Percentiles rank a stretch among this genome's conserved stretches.
Evolutionary conservation across 2,888 invertebrate species (phyloP).

Genomic region (Neuroscelio doddi): DNA sequence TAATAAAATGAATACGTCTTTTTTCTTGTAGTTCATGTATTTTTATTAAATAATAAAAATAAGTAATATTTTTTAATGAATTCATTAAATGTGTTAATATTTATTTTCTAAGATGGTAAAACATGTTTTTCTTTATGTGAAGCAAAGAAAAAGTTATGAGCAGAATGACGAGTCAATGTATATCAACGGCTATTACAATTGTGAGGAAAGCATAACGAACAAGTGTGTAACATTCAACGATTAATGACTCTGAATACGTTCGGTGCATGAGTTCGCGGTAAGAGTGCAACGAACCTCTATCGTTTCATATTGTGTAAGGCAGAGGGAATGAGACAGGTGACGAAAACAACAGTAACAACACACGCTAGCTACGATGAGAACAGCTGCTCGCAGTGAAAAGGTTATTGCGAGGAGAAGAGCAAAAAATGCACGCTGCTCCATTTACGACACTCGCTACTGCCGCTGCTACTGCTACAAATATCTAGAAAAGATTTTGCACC

Average conservation of each 20-base stretch:
- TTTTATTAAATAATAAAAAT: no score
- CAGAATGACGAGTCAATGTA: background rate
- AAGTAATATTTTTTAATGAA: no score
- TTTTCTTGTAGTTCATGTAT: no score
- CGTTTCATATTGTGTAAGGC: conserved; percentile 29
- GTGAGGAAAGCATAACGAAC: conserved; percentile 40
- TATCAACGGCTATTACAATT: conserved; percentile 21
- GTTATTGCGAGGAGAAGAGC: conserved; percentile 36
- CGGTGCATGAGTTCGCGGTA: conserved; percentile 23
- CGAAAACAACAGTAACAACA: conserved; percentile 1
- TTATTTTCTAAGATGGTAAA: no score
- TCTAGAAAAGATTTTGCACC: conserved; percentile 33
- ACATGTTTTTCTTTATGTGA: background rate
- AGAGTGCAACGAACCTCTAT: conserved; percentile 40
- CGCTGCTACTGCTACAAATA: conserved; percentile 36
- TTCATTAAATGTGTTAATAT: no score
- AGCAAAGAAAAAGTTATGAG: no score
- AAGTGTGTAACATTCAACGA: conserved; percentile 17
- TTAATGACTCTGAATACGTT: conserved; percentile 30
- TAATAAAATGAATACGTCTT: no score
- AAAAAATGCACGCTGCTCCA: conserved; percentile 37
- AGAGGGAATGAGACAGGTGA: conserved; percentile 41
- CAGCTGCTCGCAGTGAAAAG: conserved; percentile 46
- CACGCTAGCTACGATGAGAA: conserved; percentile 40
- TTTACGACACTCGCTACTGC: conserved; percentile 44